phyloP scores from a whole-genome alignment of 2,113 vertebrate species.

The Triplophysa dalaica region DNA sequence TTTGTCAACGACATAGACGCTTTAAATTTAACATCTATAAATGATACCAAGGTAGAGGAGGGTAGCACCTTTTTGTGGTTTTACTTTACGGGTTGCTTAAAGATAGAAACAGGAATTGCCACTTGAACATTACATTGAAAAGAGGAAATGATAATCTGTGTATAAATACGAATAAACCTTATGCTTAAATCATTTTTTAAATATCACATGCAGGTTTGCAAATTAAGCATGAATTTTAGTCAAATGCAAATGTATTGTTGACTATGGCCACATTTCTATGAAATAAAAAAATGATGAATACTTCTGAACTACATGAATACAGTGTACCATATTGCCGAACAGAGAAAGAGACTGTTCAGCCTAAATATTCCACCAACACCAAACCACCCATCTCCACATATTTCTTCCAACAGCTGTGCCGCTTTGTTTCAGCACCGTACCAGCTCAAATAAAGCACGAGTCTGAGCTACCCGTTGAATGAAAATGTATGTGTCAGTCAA shows the following conservation, averaged over 20 bases:
- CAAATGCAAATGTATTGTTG: neutral
- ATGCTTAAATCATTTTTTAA: neutral
- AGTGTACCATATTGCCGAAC: neutral
- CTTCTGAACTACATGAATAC: conserved; percentile 38
- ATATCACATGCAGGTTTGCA: neutral
- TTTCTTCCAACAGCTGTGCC: conserved; percentile 21
- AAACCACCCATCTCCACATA: conserved; percentile 7
- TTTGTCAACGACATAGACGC: conserved; percentile 4
- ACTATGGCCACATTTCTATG: neutral
- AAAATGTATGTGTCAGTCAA: neutral
- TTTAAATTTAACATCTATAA: conserved; percentile 14
- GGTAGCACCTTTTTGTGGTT: neutral
- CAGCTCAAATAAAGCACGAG: neutral
- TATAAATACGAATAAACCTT: neutral
- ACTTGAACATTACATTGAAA: conserved; percentile 1
- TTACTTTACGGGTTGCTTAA: conserved; percentile 1
- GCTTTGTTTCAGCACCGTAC: conserved; percentile 7
- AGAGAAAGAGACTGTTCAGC: conserved; percentile 29
- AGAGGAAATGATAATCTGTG: neutral
- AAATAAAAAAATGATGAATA: conserved; percentile 25
- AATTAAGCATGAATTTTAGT: neutral
- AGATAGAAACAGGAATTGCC: neutral
- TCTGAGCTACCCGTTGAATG: neutral
- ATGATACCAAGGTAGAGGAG: conserved; percentile 24
- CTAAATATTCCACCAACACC: conserved; percentile 31